phyloP scores from a whole-genome alignment of 2,888 invertebrate genomes.

The Drosophila suboccidentalis region DNA sequence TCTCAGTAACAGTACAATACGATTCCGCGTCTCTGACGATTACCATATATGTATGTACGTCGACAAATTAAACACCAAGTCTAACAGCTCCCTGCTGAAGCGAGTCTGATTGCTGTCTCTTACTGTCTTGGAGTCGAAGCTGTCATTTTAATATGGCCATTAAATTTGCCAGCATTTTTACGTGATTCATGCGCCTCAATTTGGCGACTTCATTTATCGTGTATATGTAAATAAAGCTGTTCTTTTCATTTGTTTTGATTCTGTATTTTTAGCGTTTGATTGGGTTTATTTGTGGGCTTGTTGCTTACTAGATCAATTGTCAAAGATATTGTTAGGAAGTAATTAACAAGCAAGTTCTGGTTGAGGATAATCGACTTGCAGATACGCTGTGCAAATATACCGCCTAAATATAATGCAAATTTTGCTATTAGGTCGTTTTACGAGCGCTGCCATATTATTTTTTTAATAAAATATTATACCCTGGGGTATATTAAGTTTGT shows the following conservation, averaged over 20 bases:
- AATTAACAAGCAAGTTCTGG: constrained; percentile 6
- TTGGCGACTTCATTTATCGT: constrained; percentile 17
- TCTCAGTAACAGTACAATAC: constrained; percentile 39
- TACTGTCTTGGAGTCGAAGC: constrained; percentile 26
- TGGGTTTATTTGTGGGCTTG: constrained; percentile 34
- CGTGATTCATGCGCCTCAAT: constrained; percentile 45
- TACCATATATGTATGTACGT: constrained; percentile 66
- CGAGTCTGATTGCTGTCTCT: constrained; percentile 26
- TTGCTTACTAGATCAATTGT: constrained; percentile 33
- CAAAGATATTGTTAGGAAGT: constrained; percentile 34
- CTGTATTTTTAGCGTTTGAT: constrained; percentile 5
- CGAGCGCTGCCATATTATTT: neutral
- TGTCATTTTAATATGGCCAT: constrained; percentile 41
- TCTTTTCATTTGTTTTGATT: constrained; percentile 23
- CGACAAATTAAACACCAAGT: constrained; percentile 43
- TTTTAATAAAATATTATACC: no score
- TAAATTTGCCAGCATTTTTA: constrained; percentile 41
- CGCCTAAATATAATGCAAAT: no score
- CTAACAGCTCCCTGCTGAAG: constrained; percentile 35
- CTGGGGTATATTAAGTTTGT: no score
- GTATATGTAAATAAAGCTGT: constrained; percentile 27
- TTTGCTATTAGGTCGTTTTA: no score
- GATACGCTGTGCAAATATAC: constrained; percentile 3
- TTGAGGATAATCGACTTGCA: neutral
- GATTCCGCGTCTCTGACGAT: constrained; percentile 59